A percentile compares a stretch with the other conserved stretches of the same genome.
phyloP scores from a whole-genome alignment of 1,140 invertebrate species.

The Heterodera carotae region DNA sequence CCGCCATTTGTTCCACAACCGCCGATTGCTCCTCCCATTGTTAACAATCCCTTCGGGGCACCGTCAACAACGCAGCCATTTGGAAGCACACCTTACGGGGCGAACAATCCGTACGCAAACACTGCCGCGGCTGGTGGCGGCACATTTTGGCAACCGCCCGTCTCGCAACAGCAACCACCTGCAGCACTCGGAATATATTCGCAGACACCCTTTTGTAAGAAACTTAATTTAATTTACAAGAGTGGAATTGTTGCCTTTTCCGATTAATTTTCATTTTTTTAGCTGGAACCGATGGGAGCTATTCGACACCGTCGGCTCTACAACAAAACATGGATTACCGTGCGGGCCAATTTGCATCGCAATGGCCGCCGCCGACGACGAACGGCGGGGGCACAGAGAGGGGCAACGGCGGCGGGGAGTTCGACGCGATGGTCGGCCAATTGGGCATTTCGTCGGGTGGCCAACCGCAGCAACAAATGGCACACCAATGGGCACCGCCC shows the following conservation, averaged over 20 bases:
- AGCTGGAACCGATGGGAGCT: slow-evolving; percentile 51
- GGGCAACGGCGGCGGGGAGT: slow-evolving; percentile 18
- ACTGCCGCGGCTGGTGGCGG: slow-evolving; percentile 12
- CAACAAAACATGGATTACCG: slow-evolving; percentile 44
- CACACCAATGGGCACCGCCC: neutral
- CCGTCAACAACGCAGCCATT: slow-evolving; percentile 22
- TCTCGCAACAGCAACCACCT: slow-evolving; percentile 1
- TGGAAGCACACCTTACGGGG: slow-evolving; percentile 7
- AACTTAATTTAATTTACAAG: too few relatives aligned
- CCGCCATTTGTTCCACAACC: slow-evolving; percentile 10
- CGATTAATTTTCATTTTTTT: slow-evolving; percentile 29
- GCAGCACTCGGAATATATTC: slow-evolving; percentile 51
- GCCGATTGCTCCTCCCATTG: slow-evolving; percentile 9
- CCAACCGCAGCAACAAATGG: neutral
- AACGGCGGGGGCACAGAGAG: slow-evolving; percentile 1
- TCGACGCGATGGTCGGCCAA: slow-evolving; percentile 44
- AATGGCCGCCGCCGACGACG: slow-evolving; percentile 16
- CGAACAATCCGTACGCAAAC: neutral
- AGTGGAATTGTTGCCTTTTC: too few relatives aligned
- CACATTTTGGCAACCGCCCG: neutral
- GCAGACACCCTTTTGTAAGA: slow-evolving; percentile 55
- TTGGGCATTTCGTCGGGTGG: slow-evolving; percentile 22
- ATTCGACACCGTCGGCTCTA: slow-evolving; percentile 50
- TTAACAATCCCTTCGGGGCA: slow-evolving; percentile 12
- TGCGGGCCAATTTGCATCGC: slow-evolving; percentile 20